Base-by-base conservation (phyloP, 2,888 invertebrate genomes). In the Macropis europaea region DNA sequence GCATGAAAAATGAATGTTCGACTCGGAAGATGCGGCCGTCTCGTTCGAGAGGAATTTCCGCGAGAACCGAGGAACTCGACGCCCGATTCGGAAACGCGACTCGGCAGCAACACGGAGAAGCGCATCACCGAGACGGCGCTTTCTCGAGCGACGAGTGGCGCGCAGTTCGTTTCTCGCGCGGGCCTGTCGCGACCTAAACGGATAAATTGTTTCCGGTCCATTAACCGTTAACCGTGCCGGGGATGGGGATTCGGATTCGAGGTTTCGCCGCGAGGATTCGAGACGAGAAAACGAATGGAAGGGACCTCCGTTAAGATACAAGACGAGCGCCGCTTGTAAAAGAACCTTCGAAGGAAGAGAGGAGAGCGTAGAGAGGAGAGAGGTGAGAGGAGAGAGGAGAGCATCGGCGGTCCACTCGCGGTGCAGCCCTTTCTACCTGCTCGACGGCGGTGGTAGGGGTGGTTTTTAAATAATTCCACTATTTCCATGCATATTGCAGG, bases 401-500 rank as follows among this genome's bases (percentile, higher is more conserved):
- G 38, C 66, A 76, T 69, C 76, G 62, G 54, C 45, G 50, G 73
- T 68, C 68, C 71, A 71, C 67, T 69, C 64, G 76, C 43, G 45
- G 45, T 57, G 67, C 40, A 70, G 61, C 34, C 60, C 56, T 11
- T 45, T 50, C 53, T 43, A 56, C 50, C 59, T 45, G 60, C 50
- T 26, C 40, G 62, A 24, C 38, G 62, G 57, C 40, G 62, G 19
- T 42, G 62, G 57, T 40, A 73, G 40, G 88, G 88, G 86, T 85
- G 88, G 86, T 86, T 88, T 89, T 89, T 89, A 89, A 90, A 89
- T 90, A 89, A 90, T 89, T 89, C 84, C 79, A 87, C 89, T 87
- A 89, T 90, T 90, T 89, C 88, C 87, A 89, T 89, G 88, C 89
- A 89, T 89, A 90, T 89, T 89, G 88, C 88, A 88, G 88, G 88